Evolutionary conservation across 1,140 invertebrate species (phyloP), one percentile per base, ranked within the genome.

Genomic region (Bombus vancouverensis): DNA sequence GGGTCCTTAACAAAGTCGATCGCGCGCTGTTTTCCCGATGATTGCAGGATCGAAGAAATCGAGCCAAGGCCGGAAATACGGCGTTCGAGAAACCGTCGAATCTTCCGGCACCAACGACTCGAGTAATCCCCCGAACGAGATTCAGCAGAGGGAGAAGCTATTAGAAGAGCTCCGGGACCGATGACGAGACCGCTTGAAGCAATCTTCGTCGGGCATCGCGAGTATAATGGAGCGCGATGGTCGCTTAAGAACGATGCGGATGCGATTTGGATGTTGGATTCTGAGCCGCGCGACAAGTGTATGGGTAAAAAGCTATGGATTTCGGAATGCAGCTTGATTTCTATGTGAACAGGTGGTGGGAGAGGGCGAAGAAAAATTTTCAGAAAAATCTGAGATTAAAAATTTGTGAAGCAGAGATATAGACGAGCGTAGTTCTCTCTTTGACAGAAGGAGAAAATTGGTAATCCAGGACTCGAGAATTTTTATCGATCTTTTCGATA

Each of bases 1-100:
- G 5, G 59, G 28, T 62, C 12, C 42, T n/a, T 34, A 13, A 32
- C 37, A 10, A 28, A 32, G 71, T 25, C 12, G 44, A 28, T 86
- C 39, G 32, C 65, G 53, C 28, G 53, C n/a, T 39, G 39, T 42
- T 57, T 86, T 32, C 59, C 6, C 65, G 73, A 8, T 72, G 70
- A 66, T 70, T 71, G 80, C 80, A 13, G 44, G 39, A 81, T 81
- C 44, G 22, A 53, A 82, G 84, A 62, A 82, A 81, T 75, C 28
- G 59, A 62, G 28, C 15, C 42, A 37, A n/a, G 32, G 39, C 22
- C 80, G 47, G 37, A 65, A 76, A 57, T 57, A 39, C 44, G 22
- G 39, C 53, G n/a, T 79, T 8, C 75, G 18, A 53, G 47, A 22
- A 53, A 53, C 34, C 68, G 83, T 78, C 44, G 74, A 68, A 78